These are phyloP conservation scores for Ips nitidus DNA, from an alignment of 1,140 invertebrate genomes.

Conservation along the genomic window DNA sequence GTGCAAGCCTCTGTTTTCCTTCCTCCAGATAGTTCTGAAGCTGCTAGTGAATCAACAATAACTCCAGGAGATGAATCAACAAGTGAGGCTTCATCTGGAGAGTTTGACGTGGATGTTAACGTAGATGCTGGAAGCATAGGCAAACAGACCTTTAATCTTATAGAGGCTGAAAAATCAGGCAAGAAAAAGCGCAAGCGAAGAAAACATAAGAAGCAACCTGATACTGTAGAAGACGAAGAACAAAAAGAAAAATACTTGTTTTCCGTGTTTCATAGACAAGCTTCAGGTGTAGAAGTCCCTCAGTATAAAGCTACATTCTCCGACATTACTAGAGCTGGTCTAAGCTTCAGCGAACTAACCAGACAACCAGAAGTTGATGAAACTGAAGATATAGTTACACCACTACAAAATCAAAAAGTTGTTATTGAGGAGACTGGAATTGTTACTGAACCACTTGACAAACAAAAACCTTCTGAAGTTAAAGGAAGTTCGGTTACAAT, in stretches of 20 bases:
- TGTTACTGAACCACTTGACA: not conserved
- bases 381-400: not conserved
- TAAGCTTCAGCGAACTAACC: constrained; percentile 37
- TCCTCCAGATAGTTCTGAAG: constrained; percentile 54
- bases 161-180: constrained; percentile 36
- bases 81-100: constrained; percentile 39
- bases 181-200: constrained; percentile 18
- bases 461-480: too few species aligned
- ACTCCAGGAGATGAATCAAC: constrained; percentile 5
- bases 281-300: constrained; percentile 30
- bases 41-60: not conserved
- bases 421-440: not conserved
- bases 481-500: not conserved
- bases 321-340: constrained; percentile 42
- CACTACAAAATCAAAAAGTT: not conserved
- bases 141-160: constrained; percentile 7
- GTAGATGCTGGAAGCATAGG: constrained; percentile 38
- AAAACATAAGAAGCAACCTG: constrained; percentile 32
- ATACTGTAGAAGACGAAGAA: constrained; percentile 23
- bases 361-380: constrained; percentile 15
- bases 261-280: constrained; percentile 40
- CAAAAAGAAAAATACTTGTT: constrained; percentile 41
- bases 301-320: constrained; percentile 44
- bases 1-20: constrained; percentile 62
- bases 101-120: constrained; percentile 41